phyloP scores from a whole-genome alignment of 2,888 invertebrate genomes.

The Heliconius sara region DNA sequence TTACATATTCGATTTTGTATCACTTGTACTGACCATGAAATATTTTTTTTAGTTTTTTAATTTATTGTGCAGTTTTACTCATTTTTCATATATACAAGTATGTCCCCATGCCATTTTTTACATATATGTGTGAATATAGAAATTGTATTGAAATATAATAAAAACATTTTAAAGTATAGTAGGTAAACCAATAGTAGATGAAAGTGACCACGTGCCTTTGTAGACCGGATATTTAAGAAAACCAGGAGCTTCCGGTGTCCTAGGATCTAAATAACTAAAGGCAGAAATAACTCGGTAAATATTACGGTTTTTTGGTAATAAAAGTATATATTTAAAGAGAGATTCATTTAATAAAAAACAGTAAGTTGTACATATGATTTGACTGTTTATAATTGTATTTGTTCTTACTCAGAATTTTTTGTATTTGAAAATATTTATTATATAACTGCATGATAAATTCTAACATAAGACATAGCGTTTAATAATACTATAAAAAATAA shows the following conservation, averaged over 20 bases:
- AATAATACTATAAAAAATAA: neutral
- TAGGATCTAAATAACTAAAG: constrained; percentile 44
- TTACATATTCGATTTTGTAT: too few relatives aligned
- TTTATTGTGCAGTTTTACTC: too few relatives aligned
- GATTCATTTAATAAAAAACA: neutral
- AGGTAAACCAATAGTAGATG: neutral
- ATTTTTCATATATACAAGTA: too few relatives aligned
- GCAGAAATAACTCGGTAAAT: constrained; percentile 32
- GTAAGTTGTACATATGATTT: neutral
- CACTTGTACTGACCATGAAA: too few relatives aligned
- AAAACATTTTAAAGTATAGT: neutral
- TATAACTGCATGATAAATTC: neutral
- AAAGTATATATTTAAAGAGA: neutral
- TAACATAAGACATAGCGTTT: too few relatives aligned
- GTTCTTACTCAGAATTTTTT: neutral
- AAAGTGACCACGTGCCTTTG: constrained; percentile 57
- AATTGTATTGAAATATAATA: neutral
- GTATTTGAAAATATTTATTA: neutral
- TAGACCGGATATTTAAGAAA: constrained; percentile 58
- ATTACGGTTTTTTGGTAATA: constrained; percentile 17
- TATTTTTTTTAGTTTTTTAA: too few relatives aligned
- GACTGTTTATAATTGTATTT: too few relatives aligned
- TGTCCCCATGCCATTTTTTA: too few relatives aligned
- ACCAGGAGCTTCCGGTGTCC: constrained; percentile 52
- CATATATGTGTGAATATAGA: neutral